phyloP scores from a whole-genome alignment of 2,797 vertebrate species.

The Schizothorax lantsangensis region DNA sequence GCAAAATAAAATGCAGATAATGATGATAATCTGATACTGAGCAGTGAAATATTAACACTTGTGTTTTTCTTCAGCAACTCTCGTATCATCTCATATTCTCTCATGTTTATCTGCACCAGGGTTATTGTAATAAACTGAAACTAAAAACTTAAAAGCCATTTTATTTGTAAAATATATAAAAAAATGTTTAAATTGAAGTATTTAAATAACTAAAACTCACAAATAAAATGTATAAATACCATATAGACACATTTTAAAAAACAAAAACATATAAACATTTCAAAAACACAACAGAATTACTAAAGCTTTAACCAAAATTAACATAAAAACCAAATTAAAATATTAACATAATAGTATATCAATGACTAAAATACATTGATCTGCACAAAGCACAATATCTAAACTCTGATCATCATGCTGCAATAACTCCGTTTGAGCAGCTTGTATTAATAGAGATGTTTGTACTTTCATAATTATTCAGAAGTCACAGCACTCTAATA shows the following conservation, averaged over 20 bases:
- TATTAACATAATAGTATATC: no score
- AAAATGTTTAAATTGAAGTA: neutral
- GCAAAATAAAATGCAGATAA: neutral
- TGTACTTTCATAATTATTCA: neutral
- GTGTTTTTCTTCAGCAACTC: neutral
- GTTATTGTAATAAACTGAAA: neutral
- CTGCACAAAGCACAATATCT: neutral
- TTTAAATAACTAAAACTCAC: neutral
- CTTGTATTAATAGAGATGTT: neutral
- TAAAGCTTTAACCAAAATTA: no score
- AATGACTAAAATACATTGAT: no score
- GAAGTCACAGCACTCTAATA: neutral
- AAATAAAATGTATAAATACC: no score
- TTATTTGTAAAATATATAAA: neutral
- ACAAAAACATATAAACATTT: no score
- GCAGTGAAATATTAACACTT: neutral
- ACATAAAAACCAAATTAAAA: no score
- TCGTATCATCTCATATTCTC: neutral
- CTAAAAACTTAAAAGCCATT: neutral
- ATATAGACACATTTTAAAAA: no score
- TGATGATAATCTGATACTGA: neutral
- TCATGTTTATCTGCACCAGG: neutral
- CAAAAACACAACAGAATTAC: no score
- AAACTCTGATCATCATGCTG: neutral
- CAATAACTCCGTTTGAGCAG: neutral